Percentiles rank a stretch among this genome's conserved stretches.
These are phyloP conservation scores for Eristalis intricaria DNA, from an alignment of 2,888 invertebrate genomes.

Conservation along the genomic window DNA sequence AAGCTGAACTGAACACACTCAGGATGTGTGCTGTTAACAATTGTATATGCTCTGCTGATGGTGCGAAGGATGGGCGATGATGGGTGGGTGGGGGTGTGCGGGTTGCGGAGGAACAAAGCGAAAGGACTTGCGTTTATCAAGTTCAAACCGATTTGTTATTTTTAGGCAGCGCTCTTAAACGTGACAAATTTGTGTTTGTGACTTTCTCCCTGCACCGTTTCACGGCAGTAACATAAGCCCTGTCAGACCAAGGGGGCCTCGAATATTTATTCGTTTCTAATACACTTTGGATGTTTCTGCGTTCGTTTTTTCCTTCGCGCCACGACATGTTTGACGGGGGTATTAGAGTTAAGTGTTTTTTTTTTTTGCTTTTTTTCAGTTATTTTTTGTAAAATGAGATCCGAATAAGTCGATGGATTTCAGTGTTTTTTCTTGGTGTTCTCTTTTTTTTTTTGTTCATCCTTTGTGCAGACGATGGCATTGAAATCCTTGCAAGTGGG, in stretches of 20 bases:
- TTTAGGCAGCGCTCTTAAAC: slow-evolving; percentile 56
- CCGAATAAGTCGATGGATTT: slow-evolving; percentile 23
- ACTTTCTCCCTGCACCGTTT: slow-evolving; percentile 28
- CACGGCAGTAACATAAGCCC: slow-evolving; percentile 10
- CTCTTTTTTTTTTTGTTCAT: neutral
- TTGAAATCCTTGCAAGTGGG: neutral
- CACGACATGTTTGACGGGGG: neutral
- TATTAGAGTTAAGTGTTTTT: slow-evolving; percentile 58
- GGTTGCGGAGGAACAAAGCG: slow-evolving; percentile 17
- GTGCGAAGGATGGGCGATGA: neutral
- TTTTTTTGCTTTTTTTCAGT: neutral
- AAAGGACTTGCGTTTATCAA: slow-evolving; percentile 57
- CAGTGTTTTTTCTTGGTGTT: slow-evolving; percentile 3
- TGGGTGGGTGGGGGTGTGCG: neutral
- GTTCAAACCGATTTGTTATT: slow-evolving; percentile 66
- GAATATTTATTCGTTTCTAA: slow-evolving; percentile 66
- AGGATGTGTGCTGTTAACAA: slow-evolving; percentile 60
- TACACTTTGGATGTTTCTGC: slow-evolving; percentile 44
- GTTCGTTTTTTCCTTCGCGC: neutral
- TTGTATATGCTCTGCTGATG: slow-evolving; percentile 25
- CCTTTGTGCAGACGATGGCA: neutral
- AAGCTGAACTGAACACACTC: slow-evolving; percentile 16
- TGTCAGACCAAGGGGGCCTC: neutral
- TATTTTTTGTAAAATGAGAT: slow-evolving; percentile 49
- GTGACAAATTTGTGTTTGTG: slow-evolving; percentile 67